Evolutionary conservation across 1,140 invertebrate species (phyloP), one percentile per base, ranked within the genome.

Genomic region (Patella vulgata): DNA sequence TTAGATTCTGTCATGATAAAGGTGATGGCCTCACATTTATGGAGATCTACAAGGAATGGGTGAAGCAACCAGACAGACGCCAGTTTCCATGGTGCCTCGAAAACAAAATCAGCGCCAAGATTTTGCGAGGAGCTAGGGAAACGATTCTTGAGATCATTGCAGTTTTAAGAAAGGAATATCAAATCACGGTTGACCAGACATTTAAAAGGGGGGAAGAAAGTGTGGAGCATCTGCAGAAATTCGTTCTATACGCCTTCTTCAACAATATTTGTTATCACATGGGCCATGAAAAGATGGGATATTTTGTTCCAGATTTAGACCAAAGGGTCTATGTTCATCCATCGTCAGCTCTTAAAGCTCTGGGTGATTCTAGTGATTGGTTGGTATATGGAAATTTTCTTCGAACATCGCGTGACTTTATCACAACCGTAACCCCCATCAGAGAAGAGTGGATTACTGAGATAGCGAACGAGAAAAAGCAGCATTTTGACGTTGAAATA

Each of bases 1-100:
- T 96, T 81, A 80, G 88, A n/a, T 82, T 78, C 63, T 73, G 74
- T 58, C 91, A 93, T 0, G 85, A 88, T 21, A 88, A 93, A 71
- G 96, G 97, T 9, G 97, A 99, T 86, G 93, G 96, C 76, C 87
- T 98, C 4, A 97, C 93, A 14, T 85, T 96, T 33, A 82, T 99
- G 1, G 96, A 96, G 82, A 90, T 98, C n/a, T 97, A 90, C 78
- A 89, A 91, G 73, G 65, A 67, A 47, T 82, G 77, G 74, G 40
- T 68, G 44, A 44, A 57, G n/a, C 52, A 68, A 19, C 46, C 57
- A 30, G 74, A 77, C 53, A 71, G 68, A 27, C n/a, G 66, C 43
- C 75, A 77, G 59, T 68, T 59, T 3, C 65, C 46, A 42, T 80
- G 78, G 78, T 80, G 80, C 51, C 12, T 63, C 5, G 39, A 59